Percentiles rank a stretch among this genome's conserved stretches.
These are phyloP conservation scores for Catharus bicknelli DNA, from an alignment of 2,113 vertebrate genomes.

Conservation along the genomic window DNA sequence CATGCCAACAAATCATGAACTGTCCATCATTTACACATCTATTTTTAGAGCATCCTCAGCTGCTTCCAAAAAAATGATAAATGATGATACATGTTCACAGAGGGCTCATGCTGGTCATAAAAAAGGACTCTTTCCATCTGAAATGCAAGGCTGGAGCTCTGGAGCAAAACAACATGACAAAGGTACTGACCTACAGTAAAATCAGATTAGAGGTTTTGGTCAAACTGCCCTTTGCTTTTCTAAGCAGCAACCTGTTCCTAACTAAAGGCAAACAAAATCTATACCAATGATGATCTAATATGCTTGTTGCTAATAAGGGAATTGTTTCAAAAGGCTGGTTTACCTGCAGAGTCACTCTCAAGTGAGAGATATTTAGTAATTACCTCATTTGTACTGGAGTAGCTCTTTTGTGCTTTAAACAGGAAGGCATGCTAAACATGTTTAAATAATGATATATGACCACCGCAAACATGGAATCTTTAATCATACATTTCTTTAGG, in stretches of 20 bases:
- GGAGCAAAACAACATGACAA: neutral
- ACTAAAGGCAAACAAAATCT: neutral
- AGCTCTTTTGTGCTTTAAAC: neutral
- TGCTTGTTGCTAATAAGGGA: neutral
- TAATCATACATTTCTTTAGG: neutral
- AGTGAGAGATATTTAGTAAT: neutral
- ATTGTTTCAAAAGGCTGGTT: neutral
- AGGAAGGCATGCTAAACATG: neutral
- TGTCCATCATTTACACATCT: conserved; percentile 69
- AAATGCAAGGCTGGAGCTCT: conserved; percentile 19
- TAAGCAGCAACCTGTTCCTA: neutral
- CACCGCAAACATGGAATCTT: neutral
- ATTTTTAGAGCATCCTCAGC: conserved; percentile 80
- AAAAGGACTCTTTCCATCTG: conserved; percentile 44
- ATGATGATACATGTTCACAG: conserved; percentile 46
- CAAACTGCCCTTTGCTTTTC: conserved; percentile 18
- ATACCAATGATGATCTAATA: neutral
- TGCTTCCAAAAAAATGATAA: conserved; percentile 71
- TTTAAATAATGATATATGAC: neutral
- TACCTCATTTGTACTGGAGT: neutral
- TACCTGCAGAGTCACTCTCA: neutral
- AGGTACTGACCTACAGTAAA: conserved; percentile 16
- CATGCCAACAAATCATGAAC: conserved; percentile 68
- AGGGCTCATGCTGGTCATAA: neutral
- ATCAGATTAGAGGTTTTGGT: neutral